Evolutionary conservation across 2,888 invertebrate species (phyloP).

Genomic region (Atethmia centrago): DNA sequence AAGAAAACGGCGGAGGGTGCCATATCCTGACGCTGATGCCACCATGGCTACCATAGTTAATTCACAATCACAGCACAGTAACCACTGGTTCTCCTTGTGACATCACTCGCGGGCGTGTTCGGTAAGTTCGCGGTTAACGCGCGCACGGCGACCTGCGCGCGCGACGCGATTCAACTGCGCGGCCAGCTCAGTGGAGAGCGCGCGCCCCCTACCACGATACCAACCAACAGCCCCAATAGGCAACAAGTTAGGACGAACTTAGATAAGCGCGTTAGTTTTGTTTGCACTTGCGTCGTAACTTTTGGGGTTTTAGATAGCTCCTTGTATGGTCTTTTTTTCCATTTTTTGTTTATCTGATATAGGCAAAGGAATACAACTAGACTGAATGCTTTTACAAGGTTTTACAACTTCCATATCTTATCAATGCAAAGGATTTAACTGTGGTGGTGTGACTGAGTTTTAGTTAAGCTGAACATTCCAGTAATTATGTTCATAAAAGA

Average conservation of each 20-base stretch:
- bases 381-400: conserved; percentile 13
- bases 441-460: neutral
- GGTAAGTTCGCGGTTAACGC: conserved; percentile 68
- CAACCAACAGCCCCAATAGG: too few species aligned
- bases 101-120: conserved; percentile 82
- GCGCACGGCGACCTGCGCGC: conserved; percentile 84
- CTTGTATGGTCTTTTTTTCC: conserved; percentile 24
- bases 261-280: conserved; percentile 76
- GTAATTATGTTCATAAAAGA: conserved; percentile 10
- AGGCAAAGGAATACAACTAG: neutral
- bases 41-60: conserved; percentile 89
- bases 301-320: conserved; percentile 54
- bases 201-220: conserved; percentile 69
- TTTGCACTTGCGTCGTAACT: conserved; percentile 72
- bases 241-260: conserved; percentile 69
- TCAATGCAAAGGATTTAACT: conserved; percentile 28
- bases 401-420: conserved; percentile 41
- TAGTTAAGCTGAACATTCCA: conserved; percentile 13
- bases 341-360: conserved; percentile 9
- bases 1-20: conserved; percentile 88
- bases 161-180: conserved; percentile 81
- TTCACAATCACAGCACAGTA: conserved; percentile 79
- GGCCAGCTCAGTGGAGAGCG: conserved; percentile 62
- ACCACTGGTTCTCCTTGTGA: conserved; percentile 79
- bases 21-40: conserved; percentile 88